Evolutionary conservation across 92 coral and sea anemone species (phyloP), one percentile per base, ranked within the genome.

Genomic region (Phymanthus crucifer): DNA sequence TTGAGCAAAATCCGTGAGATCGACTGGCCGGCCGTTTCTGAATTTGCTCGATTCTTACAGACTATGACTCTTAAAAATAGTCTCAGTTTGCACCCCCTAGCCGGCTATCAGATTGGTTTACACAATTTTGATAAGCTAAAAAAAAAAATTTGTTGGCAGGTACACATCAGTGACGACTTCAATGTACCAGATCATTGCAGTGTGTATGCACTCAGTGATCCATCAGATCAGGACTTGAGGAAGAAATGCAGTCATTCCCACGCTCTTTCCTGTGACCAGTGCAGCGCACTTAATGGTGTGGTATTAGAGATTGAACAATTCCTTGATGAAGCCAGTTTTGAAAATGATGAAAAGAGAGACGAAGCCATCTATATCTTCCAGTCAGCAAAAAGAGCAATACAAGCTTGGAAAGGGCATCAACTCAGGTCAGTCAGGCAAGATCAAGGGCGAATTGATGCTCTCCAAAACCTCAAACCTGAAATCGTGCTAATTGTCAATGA

Each of bases 321-420:
- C 18, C 17, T 33, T 33, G 24, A 18, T 48, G 26, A 26, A 21
- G n/a, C 69, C 3, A n/a, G 17, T 4, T 52, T 38, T 29, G 31
- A 46, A 21, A 17, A 32, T 33, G 79, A 75, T 4, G 70, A 75
- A 40, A 47, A 18, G 24, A 29, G 36, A 19, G 67, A 75, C 57
- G 57, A 48, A 48, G 13, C 21, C 1, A 16, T 48, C 57, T 48
- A 48, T 13, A 19, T 48, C n/a, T 48, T 16, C n/a, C 57, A 48
- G 67, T 24, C 54, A n/a, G 69, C 79, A 48, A 37, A 21, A 21
- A 4, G 67, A 46, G 79, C 79, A 18, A 75, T 75, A 14, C 16
- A 37, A 4, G 26, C 65, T 26, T 75, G 79, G 79, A 75, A 75
- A 75, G 31, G 34, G 16, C 79, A 75, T 57, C 79, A 75, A 33